Evolutionary conservation across 2,888 invertebrate species (phyloP).

Genomic region (Noctua janthe): DNA sequence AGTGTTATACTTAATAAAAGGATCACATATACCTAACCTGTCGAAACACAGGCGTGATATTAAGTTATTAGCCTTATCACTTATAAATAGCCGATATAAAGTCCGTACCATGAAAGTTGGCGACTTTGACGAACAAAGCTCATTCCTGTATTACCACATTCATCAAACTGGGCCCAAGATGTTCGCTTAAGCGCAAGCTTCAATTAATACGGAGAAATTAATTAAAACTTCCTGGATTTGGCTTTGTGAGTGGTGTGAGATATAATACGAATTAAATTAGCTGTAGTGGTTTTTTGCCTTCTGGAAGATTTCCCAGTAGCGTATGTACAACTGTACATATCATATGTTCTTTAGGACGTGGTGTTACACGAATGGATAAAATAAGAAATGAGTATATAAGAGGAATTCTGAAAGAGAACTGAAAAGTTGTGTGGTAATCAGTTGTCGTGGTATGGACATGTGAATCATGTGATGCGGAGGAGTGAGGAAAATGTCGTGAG

Average conservation of each 20-base stretch:
- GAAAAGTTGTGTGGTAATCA: too few relatives aligned
- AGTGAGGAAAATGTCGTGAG: too few relatives aligned
- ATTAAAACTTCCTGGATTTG: conserved; percentile 71
- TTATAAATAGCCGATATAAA: conserved; percentile 24
- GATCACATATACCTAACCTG: neutral
- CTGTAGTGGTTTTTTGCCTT: conserved; percentile 17
- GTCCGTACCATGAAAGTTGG: conserved; percentile 31
- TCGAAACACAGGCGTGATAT: neutral
- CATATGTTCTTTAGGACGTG: neutral
- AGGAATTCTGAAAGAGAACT: too few relatives aligned
- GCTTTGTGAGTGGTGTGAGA: conserved; percentile 38
- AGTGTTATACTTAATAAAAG: neutral
- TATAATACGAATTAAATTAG: conserved; percentile 56
- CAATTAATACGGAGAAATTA: conserved; percentile 73
- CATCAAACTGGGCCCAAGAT: conserved; percentile 64
- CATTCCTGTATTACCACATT: conserved; percentile 60
- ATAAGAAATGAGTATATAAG: too few relatives aligned
- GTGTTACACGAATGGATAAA: too few relatives aligned
- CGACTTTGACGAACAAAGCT: conserved; percentile 51
- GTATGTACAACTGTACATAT: neutral
- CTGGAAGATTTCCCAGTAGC: conserved; percentile 46
- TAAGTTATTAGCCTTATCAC: neutral
- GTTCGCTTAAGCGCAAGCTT: conserved; percentile 56
- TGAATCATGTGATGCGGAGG: too few relatives aligned
- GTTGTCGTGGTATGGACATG: too few relatives aligned